phyloP scores from a whole-genome alignment of 2,113 vertebrate genomes.

The Okapia johnstoni region DNA sequence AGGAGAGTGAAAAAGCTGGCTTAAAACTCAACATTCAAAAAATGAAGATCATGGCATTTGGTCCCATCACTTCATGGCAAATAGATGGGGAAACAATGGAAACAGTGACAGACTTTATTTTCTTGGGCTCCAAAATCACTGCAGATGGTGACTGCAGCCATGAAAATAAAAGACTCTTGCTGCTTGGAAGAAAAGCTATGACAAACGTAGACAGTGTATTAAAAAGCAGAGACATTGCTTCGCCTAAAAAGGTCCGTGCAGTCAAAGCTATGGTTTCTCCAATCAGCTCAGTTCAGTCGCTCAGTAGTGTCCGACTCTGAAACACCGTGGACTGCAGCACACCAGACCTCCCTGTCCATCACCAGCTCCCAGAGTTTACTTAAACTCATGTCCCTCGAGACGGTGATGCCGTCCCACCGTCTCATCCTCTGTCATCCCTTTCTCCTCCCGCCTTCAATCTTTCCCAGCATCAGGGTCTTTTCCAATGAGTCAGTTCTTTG shows the following conservation, averaged over 20 bases:
- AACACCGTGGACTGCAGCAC: background rate
- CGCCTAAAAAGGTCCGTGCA: background rate
- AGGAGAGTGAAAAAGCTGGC: background rate
- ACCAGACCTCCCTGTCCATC: background rate
- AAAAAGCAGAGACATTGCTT: background rate
- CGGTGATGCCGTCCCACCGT: background rate
- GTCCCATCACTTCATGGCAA: background rate
- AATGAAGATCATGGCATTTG: background rate
- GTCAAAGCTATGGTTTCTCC: background rate
- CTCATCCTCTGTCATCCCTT: too few species aligned
- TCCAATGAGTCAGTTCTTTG: too few species aligned
- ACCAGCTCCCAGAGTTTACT: background rate
- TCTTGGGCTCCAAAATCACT: background rate
- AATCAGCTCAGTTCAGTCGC: background rate
- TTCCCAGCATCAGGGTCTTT: background rate
- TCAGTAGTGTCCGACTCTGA: fast-evolving
- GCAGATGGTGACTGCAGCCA: background rate
- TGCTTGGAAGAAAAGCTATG: background rate
- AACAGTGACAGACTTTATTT: background rate
- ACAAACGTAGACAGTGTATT: background rate
- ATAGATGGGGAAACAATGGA: background rate
- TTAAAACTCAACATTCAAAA: background rate
- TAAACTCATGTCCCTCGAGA: background rate
- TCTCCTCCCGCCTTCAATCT: too few species aligned
- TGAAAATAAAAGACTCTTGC: background rate